Base-by-base conservation (phyloP, 1,140 invertebrate species). In the Homalodisca vitripennis region DNA sequence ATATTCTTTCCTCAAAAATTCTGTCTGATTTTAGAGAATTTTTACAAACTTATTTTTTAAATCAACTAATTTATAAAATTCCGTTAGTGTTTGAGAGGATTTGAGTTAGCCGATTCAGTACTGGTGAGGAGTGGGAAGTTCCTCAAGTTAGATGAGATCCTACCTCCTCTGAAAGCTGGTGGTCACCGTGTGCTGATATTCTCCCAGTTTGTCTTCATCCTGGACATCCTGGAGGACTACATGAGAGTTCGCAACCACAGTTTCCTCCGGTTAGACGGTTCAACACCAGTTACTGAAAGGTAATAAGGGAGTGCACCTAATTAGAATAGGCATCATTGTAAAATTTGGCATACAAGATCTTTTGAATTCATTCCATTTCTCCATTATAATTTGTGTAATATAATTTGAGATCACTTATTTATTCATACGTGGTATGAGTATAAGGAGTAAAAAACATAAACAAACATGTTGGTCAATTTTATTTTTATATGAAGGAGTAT, bases 161-260 rank as follows among this genome's bases (percentile, higher is more conserved):
- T 98, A 48, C 84, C 86, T 0, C 83, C 88, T 74, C 80, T 97
- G 30, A 89, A 92, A 78, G 79, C 80, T 3, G 85, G 85, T 0
- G 88, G 88, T 0, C 91, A 93, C 77, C 82, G 94, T 32, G 91
- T 97, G 31, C 81, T 98, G 57, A 87, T 98, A 55, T 98, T 98
- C 82, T 97, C 93, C 78, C 95, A 98, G 83, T 98, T 97, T 80
- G 92, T 93, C 2, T 93, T 95, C 84, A 86, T 98, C 81, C 83
- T 98, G 76, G 94, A 98, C 79, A 87, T 98, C 70, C 77, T 95
- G 60, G 90, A 96, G 78, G 89, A 93, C 73, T 98, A 93, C 81
- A 81, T 97, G 72, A 80, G 84, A 12, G 82, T 94, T 48, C 82
- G 89, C 32, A 82, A 87, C 2, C 84, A 92, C 76, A 84, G 84